Conservation (phyloP, 2,888 invertebrate genomes). For the Drosophila pseudotakahashii region DNA sequence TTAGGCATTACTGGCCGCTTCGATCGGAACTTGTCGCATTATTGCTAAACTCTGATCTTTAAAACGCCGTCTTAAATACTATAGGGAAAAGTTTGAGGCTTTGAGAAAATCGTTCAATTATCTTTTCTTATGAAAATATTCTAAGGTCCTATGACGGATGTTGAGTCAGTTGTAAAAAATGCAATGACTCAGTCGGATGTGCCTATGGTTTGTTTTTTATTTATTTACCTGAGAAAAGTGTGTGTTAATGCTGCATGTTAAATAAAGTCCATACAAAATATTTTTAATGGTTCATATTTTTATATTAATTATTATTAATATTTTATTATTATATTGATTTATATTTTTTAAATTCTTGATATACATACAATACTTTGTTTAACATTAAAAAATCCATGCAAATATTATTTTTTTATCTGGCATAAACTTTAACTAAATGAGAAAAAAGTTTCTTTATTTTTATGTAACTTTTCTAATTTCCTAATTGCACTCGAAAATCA, state of each 20-base stretch:
- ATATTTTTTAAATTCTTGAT: too few relatives aligned
- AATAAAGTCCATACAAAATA: too few relatives aligned
- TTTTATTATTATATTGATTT: too few relatives aligned
- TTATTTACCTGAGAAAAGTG: not conserved
- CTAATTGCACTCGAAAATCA: not conserved
- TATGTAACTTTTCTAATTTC: not conserved
- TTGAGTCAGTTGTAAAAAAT: constrained; percentile 1
- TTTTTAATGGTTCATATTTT: too few relatives aligned
- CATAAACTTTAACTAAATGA: too few relatives aligned
- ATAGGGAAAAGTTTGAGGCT: not conserved
- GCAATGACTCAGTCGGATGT: not conserved
- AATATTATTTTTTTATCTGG: too few relatives aligned
- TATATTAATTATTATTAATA: too few relatives aligned
- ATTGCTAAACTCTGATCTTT: constrained; percentile 3
- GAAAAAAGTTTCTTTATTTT: not conserved
- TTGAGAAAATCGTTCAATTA: not conserved
- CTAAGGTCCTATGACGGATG: constrained; percentile 1
- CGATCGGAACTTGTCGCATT: not conserved
- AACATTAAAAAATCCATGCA: too few relatives aligned
- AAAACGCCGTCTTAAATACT: not conserved
- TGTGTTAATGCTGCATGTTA: too few relatives aligned
- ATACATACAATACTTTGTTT: too few relatives aligned
- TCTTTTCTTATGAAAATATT: not conserved
- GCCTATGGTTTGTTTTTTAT: not conserved
- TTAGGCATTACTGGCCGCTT: too few relatives aligned